Evolutionary conservation across 2,113 vertebrate species (phyloP).

Genomic region (Myiagra hebetior): DNA sequence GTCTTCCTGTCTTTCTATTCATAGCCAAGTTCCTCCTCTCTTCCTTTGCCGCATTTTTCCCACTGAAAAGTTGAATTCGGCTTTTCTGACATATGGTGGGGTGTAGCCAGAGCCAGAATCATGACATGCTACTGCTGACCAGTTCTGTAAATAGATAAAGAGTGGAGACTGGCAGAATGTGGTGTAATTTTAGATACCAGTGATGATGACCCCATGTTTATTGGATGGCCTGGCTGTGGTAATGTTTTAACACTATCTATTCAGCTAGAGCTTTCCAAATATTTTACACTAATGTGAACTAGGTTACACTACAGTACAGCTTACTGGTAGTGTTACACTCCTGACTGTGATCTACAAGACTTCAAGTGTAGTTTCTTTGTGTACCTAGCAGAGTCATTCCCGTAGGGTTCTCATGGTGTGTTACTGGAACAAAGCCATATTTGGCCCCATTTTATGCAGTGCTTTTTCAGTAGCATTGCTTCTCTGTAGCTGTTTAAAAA

Average conservation of each 20-base stretch:
- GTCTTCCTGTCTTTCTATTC: not conserved
- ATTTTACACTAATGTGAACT: not conserved
- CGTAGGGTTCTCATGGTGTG: not conserved
- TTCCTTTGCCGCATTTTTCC: not conserved
- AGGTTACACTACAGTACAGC: not conserved
- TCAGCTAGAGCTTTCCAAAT: not conserved
- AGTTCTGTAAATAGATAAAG: not conserved
- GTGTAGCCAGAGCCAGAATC: not conserved
- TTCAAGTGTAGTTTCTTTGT: not conserved
- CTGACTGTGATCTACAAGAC: not conserved
- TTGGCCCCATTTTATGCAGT: not conserved
- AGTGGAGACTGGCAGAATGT: not conserved
- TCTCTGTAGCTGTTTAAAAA: not conserved
- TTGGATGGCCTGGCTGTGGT: not conserved
- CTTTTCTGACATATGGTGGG: rapidly evolving
- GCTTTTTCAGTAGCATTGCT: not conserved
- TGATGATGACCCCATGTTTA: not conserved
- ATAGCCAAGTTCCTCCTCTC: not conserved
- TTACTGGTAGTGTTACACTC: not conserved
- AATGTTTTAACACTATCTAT: not conserved
- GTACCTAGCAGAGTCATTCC: not conserved
- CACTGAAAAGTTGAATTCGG: not conserved
- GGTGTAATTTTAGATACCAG: not conserved
- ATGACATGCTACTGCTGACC: not conserved
- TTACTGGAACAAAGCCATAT: not conserved